Evolutionary conservation across 2,113 vertebrate species (phyloP).

Genomic region (Pithys albifrons): DNA sequence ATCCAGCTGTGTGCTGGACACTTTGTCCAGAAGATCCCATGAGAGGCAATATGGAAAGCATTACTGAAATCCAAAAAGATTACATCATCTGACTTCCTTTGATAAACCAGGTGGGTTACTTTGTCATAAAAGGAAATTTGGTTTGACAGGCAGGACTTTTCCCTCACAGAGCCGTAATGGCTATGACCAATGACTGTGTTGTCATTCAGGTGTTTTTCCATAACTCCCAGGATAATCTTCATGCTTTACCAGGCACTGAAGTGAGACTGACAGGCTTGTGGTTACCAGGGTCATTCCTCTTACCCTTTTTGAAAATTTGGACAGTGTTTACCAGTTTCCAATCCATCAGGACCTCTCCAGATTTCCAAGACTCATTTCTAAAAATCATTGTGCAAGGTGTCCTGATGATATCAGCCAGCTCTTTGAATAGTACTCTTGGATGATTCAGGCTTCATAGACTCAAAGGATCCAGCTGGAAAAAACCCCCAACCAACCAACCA

Average conservation of each 20-base stretch:
- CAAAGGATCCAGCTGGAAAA: not conserved
- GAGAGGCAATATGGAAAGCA: not conserved
- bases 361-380: not conserved
- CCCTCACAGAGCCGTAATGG: not conserved
- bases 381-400: not conserved
- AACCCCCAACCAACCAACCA: too few relatives aligned
- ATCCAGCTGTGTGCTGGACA: not conserved
- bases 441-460: not conserved
- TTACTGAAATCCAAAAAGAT: not conserved
- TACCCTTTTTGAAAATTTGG: not conserved
- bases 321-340: not conserved
- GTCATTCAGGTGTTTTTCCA: not conserved
- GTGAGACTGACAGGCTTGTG: accelerated
- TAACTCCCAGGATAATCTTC: not conserved
- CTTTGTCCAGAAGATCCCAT: not conserved
- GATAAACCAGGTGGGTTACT: not conserved
- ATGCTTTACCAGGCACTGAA: not conserved
- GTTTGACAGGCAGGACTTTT: not conserved
- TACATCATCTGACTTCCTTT: not conserved
- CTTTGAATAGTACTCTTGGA: not conserved
- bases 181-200: not conserved
- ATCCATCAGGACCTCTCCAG: not conserved
- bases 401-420: not conserved
- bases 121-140: not conserved
- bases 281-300: not conserved